Evolutionary conservation across 2,888 invertebrate genomes (phyloP).

Genomic region (Catocala sponsa): DNA sequence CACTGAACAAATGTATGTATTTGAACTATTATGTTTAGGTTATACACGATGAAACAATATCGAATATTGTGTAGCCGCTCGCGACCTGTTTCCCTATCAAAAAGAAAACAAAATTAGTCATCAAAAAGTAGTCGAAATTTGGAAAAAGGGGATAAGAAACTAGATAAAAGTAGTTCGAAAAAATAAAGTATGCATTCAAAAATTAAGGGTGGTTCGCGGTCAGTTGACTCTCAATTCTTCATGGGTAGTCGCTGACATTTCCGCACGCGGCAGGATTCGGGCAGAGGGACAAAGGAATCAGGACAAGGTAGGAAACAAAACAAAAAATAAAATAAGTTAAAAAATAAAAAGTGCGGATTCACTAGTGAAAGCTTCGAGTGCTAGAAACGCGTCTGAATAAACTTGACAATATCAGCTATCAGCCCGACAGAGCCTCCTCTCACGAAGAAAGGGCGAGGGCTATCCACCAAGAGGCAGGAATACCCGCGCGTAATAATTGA

Average conservation of each 20-base stretch:
- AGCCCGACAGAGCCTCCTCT: background rate
- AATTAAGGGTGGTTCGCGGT: conserved; percentile 18
- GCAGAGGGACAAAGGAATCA: conserved; percentile 45
- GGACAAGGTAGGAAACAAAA: conserved; percentile 50
- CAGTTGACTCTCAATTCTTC: conserved; percentile 23
- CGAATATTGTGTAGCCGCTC: conserved; percentile 12
- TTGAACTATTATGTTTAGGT: conserved; percentile 1
- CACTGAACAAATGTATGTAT: conserved; percentile 6
- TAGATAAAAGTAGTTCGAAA: conserved; percentile 18
- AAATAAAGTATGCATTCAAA: conserved; percentile 16
- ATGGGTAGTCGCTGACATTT: conserved; percentile 37
- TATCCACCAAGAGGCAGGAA: background rate
- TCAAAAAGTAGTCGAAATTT: conserved; percentile 11
- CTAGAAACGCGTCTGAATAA: conserved; percentile 10
- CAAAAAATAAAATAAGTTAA: conserved; percentile 54
- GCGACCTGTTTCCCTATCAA: conserved; percentile 5
- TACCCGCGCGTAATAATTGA: conserved; percentile 34
- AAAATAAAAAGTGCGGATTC: conserved; percentile 65
- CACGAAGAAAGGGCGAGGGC: background rate
- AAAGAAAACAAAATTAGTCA: conserved; percentile 3
- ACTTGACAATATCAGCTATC: background rate
- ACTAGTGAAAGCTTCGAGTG: conserved; percentile 51
- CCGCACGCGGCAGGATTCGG: conserved; percentile 58
- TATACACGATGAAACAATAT: background rate
- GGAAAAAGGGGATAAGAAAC: conserved; percentile 8